Base-by-base conservation (phyloP, 2,113 vertebrate genomes). In the Leptobrachium leishanense region DNA sequence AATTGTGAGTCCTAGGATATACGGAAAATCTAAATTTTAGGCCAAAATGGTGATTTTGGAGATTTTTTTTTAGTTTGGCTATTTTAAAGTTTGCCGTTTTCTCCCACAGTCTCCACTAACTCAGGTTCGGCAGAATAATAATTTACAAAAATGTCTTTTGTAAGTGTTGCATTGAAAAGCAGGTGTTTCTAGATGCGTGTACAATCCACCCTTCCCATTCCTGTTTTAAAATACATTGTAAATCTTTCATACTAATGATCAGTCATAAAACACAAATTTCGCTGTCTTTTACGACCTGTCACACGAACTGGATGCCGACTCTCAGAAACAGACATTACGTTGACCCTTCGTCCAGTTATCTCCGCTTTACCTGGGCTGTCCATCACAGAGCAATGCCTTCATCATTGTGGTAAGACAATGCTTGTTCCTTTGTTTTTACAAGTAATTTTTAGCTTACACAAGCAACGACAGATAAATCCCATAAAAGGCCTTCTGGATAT, bases 381-480 rank as follows among this genome's bases (percentile, higher is more conserved):
- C 77, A 40, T 74, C 71, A 73, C 20, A 13, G 54, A 68, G 40
- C 43, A 9, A 63, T 80, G 77, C 55, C 69, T 80, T 57, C 71
- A 59, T 41, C 77, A 68, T 80, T 80, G 71, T 74, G 12, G 13
- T 9, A 3, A 68, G 50, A 74, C 77, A 74, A 74, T 68, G 63
- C 46, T 68, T 68, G 62, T 74, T 46, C 11, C 77, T 80, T 74
- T 80, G 77, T 80, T 73, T 71, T 74, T 70, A 67, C 70, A 79
- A 79, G 70, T 73, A 72, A 65, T 79, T 72, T 31, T 79, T 59
- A 79, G 77, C 43, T 68, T 67, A 68, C 70, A 68, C 77, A 74
- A 50, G 63, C 74, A 80, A 74, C 70, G 67, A 44, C 77, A 68
- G 71, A 74, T 80, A 66, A 80, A 80, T 80, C 77, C 72, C 70